Evolutionary conservation across 2,113 vertebrate genomes (phyloP).

Genomic region (Leptobrachium ailaonicum): DNA sequence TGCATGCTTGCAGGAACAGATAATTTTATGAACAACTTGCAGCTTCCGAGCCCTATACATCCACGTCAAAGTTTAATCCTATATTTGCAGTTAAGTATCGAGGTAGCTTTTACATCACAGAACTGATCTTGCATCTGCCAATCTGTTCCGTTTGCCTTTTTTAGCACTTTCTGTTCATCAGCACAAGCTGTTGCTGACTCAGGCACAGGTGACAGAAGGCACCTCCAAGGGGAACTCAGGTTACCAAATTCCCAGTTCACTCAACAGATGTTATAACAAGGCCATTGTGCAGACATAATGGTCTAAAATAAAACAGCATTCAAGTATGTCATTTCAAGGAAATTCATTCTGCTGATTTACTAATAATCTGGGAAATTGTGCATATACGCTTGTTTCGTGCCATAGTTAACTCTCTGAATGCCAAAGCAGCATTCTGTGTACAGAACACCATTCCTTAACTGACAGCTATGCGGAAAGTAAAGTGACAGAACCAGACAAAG

Average conservation of each 20-base stretch:
- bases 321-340: constrained; percentile 14
- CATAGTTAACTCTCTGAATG: neutral
- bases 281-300: neutral
- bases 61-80: neutral
- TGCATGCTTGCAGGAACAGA: too few species aligned
- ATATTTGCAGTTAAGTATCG: neutral
- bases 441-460: too few species aligned
- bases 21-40: neutral
- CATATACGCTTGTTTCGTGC: neutral
- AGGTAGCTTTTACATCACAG: neutral
- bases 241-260: constrained; percentile 42
- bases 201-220: constrained; percentile 1
- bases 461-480: too few species aligned
- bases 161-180: neutral
- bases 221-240: constrained; percentile 21
- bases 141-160: constrained; percentile 17
- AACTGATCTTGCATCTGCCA: constrained; percentile 16
- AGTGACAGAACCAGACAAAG: too few species aligned
- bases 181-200: neutral
- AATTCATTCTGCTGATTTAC: neutral
- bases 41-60: neutral
- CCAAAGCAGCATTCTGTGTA: neutral
- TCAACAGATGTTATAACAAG: constrained; percentile 16
- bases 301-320: neutral
- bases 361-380: neutral